phyloP scores from a whole-genome alignment of 2,113 vertebrate species.

The Mungos mungo region DNA sequence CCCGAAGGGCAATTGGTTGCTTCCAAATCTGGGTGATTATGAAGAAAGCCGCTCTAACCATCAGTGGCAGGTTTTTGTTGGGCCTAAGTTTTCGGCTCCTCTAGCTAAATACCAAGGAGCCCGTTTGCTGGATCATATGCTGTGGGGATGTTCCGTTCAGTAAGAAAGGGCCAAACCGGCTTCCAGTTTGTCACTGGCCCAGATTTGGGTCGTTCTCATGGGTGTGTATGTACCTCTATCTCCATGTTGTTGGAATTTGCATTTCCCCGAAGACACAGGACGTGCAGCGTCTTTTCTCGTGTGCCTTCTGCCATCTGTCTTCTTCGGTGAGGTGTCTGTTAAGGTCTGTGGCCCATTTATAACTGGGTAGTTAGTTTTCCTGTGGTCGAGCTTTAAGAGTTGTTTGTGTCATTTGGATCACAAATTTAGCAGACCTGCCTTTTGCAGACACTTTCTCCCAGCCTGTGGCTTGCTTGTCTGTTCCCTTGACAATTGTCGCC shows the following conservation, averaged over 20 bases:
- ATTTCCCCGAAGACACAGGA: background rate
- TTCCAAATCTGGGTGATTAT: background rate
- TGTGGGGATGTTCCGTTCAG: background rate
- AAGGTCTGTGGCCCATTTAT: background rate
- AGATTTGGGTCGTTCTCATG: accelerated
- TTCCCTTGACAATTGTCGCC: background rate
- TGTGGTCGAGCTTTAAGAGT: background rate
- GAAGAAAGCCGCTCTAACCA: background rate
- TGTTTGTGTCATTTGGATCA: background rate
- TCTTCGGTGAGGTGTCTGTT: background rate
- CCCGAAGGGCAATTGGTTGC: background rate
- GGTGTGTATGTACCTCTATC: accelerated
- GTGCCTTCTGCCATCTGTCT: background rate
- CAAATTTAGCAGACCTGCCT: background rate
- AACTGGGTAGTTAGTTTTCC: background rate
- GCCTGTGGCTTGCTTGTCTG: background rate
- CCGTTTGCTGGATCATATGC: accelerated
- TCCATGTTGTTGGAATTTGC: too few species aligned
- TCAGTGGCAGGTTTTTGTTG: accelerated
- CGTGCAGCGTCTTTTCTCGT: background rate
- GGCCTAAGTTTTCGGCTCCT: background rate
- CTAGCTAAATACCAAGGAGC: too few species aligned
- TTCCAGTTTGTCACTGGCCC: background rate
- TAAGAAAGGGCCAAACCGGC: background rate
- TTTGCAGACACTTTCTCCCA: background rate